Conservation (phyloP, 2,113 vertebrate genomes). For the Chinchilla lanigera region DNA sequence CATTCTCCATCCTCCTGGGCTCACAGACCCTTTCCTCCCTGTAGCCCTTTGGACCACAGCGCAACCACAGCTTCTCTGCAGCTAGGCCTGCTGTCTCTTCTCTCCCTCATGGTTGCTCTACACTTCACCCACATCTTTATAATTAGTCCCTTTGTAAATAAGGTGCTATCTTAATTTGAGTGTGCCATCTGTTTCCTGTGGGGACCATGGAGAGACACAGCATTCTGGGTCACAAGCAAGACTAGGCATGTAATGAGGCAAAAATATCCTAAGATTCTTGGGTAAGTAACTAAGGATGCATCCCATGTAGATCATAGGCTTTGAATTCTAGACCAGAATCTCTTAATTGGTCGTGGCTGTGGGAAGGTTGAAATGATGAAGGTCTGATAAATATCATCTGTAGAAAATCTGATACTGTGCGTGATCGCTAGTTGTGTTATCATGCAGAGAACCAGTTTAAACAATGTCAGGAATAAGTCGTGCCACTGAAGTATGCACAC, state of each 20-base stretch:
- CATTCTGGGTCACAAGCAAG: background rate
- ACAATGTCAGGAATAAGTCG: background rate
- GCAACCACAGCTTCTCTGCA: background rate
- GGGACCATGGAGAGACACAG: background rate
- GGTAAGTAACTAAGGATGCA: background rate
- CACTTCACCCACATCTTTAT: background rate
- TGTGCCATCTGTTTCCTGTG: conserved; percentile 51
- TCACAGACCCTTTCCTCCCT: background rate
- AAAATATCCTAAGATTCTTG: conserved; percentile 15
- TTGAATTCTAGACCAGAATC: background rate
- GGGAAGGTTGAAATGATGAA: background rate
- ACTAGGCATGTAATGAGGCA: background rate
- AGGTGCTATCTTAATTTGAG: conserved; percentile 48
- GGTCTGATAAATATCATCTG: background rate
- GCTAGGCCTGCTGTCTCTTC: background rate
- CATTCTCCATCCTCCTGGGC: background rate
- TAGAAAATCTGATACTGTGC: background rate
- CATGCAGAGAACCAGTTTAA: background rate
- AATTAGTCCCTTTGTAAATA: conserved; percentile 73
- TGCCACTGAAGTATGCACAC: background rate
- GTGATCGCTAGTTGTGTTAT: background rate
- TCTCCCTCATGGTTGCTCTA: background rate
- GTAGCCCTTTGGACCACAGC: background rate
- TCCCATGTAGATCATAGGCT: background rate
- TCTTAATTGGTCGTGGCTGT: background rate